These are phyloP conservation scores for Colletes gigas DNA, from an alignment of 1,140 invertebrate genomes.

Conservation along the genomic window DNA sequence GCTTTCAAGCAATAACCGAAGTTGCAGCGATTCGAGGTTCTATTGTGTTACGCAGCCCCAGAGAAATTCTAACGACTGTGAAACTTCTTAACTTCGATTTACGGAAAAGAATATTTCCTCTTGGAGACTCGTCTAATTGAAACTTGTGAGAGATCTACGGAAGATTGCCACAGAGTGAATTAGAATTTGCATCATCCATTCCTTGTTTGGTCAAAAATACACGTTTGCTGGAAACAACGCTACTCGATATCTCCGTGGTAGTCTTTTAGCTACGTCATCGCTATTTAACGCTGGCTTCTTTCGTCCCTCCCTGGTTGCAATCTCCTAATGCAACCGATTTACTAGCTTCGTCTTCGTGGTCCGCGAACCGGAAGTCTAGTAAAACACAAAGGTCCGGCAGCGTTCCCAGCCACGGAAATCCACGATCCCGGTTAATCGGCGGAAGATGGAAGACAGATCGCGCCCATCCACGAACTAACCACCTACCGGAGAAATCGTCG, in stretches of 20 bases:
- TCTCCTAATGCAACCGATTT: slow-evolving; percentile 41
- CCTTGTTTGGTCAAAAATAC: no score
- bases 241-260: background rate
- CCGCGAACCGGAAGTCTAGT: background rate
- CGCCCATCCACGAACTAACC: background rate
- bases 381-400: slow-evolving; percentile 42
- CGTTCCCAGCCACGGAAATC: slow-evolving; percentile 16
- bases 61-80: no score
- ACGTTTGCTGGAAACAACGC: no score
- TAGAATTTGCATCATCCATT: no score
- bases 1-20: no score
- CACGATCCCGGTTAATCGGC: background rate
- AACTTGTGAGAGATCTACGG: no score
- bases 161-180: no score
- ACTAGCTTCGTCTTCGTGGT: slow-evolving; percentile 5
- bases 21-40: no score
- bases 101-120: no score
- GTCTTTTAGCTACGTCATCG: slow-evolving; percentile 7
- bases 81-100: no score
- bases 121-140: no score
- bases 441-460: slow-evolving; percentile 7
- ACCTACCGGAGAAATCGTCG: slow-evolving; percentile 25
- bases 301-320: background rate
- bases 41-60: no score
- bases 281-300: slow-evolving; percentile 14